These are phyloP conservation scores for Himalopsyche anomala DNA, from an alignment of 2,888 invertebrate species.

Conservation along the genomic window DNA sequence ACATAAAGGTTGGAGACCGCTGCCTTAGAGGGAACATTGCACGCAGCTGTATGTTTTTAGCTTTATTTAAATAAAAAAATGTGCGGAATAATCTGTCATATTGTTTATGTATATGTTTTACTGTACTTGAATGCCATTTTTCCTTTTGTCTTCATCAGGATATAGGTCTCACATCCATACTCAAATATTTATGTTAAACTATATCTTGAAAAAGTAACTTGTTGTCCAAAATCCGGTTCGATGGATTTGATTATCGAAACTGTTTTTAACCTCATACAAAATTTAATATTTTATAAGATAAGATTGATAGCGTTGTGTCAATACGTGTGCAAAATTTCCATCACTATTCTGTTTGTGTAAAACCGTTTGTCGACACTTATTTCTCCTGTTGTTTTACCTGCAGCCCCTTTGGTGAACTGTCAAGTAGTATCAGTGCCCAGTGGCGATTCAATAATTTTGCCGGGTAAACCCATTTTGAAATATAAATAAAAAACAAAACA, in stretches of 20 bases:
- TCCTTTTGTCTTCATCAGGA: background rate
- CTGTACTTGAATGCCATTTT: background rate
- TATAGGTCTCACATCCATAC: background rate
- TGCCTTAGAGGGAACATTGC: too few species aligned
- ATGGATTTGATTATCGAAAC: background rate
- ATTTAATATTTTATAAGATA: background rate
- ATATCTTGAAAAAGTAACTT: background rate
- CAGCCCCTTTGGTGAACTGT: background rate
- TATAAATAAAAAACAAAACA: too few species aligned
- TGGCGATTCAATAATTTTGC: background rate
- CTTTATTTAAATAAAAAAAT: too few species aligned
- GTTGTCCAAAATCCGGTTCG: background rate
- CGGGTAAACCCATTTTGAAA: too few species aligned
- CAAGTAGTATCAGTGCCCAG: background rate
- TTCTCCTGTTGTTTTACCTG: background rate
- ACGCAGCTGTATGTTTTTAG: too few species aligned
- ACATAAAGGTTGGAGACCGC: too few species aligned
- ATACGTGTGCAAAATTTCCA: background rate
- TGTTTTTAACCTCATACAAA: background rate
- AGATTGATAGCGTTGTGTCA: background rate
- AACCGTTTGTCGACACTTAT: constrained; percentile 18
- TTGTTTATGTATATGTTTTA: background rate
- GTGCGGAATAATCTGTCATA: background rate
- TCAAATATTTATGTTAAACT: background rate
- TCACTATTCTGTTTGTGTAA: constrained; percentile 14